These are phyloP conservation scores for Emydoidea blandingii DNA, from an alignment of 2,797 vertebrate species.

Conservation along the genomic window DNA sequence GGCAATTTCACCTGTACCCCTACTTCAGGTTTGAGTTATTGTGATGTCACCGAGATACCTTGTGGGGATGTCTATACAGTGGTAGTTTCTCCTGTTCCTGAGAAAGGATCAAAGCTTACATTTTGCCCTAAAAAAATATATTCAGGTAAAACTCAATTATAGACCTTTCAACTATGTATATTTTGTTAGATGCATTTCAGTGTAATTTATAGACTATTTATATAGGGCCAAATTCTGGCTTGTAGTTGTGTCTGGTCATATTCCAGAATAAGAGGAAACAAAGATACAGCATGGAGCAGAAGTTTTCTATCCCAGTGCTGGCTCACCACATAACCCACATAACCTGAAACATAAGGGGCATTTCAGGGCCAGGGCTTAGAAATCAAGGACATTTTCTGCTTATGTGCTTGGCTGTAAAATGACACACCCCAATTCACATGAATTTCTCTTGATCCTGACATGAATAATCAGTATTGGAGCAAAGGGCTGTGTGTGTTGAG, in stretches of 20 bases:
- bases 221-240: not conserved
- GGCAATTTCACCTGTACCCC: slow-evolving; percentile 87
- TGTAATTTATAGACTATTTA: not conserved
- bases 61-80: slow-evolving; percentile 89
- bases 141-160: slow-evolving; percentile 85
- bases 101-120: slow-evolving; percentile 80
- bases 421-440: not conserved
- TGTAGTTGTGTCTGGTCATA: not conserved
- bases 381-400: not conserved
- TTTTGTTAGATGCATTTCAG: not conserved
- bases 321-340: not conserved
- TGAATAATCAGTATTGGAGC: not conserved
- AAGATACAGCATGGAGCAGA: not conserved
- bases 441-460: not conserved
- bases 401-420: not conserved
- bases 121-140: slow-evolving; percentile 91
- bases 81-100: slow-evolving; percentile 85
- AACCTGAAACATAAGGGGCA: not conserved
- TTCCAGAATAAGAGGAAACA: not conserved
- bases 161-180: not conserved
- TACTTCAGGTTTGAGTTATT: slow-evolving; percentile 80
- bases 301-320: not conserved
- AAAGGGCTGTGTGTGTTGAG: not conserved
- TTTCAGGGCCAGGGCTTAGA: not conserved
- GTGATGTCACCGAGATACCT: slow-evolving; percentile 82